Conservation (phyloP, 2,888 invertebrate genomes). For the Temnothorax ravouxi region DNA sequence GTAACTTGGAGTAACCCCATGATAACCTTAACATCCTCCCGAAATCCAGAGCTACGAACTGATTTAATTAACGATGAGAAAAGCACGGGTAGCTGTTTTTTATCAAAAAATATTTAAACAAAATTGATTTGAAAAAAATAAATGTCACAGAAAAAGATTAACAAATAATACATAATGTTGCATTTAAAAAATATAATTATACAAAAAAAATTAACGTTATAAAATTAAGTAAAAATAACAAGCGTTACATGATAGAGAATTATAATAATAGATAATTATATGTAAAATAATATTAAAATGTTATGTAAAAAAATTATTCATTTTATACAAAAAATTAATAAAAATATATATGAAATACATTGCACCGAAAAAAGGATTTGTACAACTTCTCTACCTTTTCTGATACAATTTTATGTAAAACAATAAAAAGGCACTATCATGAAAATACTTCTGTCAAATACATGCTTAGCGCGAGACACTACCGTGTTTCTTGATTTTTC, state of each 20-base stretch:
- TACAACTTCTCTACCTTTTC: neutral
- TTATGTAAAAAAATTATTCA: neutral
- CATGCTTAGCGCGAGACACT: neutral
- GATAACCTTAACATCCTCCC: constrained; percentile 50
- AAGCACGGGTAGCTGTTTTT: neutral
- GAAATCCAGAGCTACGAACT: constrained; percentile 18
- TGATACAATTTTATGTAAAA: neutral
- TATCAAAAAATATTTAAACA: neutral
- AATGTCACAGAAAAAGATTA: neutral
- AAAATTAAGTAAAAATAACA: neutral
- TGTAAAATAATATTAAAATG: neutral
- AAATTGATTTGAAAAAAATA: neutral
- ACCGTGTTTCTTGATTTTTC: neutral
- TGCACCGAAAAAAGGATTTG: neutral
- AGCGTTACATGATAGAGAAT: neutral
- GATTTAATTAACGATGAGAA: constrained; percentile 26
- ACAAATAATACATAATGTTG: neutral
- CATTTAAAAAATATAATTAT: neutral
- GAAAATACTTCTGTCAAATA: neutral
- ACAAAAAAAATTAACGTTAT: neutral
- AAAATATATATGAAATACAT: neutral
- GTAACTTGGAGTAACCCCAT: constrained; percentile 23
- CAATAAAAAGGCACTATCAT: neutral
- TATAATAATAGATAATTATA: neutral
- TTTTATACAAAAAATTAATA: neutral